Evolutionary conservation across 1,140 invertebrate genomes (phyloP).

Genomic region (Cydia pomonella): DNA sequence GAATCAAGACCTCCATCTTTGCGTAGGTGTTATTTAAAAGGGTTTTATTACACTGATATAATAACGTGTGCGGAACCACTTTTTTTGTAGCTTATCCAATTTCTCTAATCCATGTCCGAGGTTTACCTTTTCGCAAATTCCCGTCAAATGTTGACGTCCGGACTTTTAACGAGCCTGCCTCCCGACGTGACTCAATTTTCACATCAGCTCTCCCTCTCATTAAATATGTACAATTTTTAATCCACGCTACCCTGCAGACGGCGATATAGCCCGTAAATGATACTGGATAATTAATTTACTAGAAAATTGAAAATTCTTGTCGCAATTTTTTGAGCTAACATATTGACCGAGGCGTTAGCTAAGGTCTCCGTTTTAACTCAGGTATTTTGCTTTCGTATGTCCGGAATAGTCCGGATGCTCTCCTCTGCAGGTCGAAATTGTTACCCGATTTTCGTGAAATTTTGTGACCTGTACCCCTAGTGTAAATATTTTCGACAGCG

Average conservation of each 20-base stretch:
- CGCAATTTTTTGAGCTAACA: background rate
- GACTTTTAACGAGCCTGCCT: slow-evolving; percentile 28
- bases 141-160: slow-evolving; percentile 14
- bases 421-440: too few relatives aligned
- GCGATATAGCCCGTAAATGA: slow-evolving; percentile 21
- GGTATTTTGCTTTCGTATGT: too few relatives aligned
- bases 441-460: too few relatives aligned
- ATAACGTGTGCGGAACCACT: slow-evolving; percentile 5
- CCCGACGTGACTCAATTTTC: slow-evolving; percentile 28
- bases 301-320: slow-evolving; percentile 15
- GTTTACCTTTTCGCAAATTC: slow-evolving; percentile 26
- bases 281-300: background rate
- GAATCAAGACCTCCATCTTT: too few relatives aligned
- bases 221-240: slow-evolving; percentile 28
- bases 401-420: too few relatives aligned
- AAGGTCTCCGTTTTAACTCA: too few relatives aligned
- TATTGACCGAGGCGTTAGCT: too few relatives aligned
- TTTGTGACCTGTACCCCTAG: too few relatives aligned
- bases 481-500: too few relatives aligned
- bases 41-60: background rate
- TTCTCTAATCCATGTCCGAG: slow-evolving; percentile 2
- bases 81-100: background rate
- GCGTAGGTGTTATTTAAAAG: too few relatives aligned
- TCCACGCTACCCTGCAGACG: background rate
- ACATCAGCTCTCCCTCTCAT: slow-evolving; percentile 27